Evolutionary conservation across 2,113 vertebrate species (phyloP), one percentile per base, ranked within the genome.

Genomic region (Coptodon bakossiorum): DNA sequence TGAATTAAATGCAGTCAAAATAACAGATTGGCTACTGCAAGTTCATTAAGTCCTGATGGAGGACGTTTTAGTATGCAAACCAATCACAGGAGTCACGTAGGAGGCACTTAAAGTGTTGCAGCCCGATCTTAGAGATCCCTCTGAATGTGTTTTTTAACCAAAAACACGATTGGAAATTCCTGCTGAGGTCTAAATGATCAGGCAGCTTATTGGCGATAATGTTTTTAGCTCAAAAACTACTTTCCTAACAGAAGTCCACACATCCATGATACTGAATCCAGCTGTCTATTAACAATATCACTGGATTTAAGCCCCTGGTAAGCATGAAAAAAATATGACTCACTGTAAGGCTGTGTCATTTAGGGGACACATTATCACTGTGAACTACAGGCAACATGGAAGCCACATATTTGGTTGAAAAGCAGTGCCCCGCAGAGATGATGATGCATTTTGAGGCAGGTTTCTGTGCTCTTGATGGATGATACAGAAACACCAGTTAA

Each of bases 401-500:
- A 87, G 14, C 31, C 9, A 53, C 43, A 61, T 31, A 56, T 83
- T 3, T 82, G 68, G 57, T 48, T 84, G 81, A 82, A 54, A 79
- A 79, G 71, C 61, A 17, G 63, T 10, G 27, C 31, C 19, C 54
- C 13, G 27, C 80, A 63, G 82, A 76, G 53, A 88, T 80, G 80
- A 86, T 82, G 68, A 81, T 86, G 90, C 81, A 81, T 88, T 84
- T 48, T 79, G 54, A 81, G 81, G 79, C 63, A 27, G 7, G 27
- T 2, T 45, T 86, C 73, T 45, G 50, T 63, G 66, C 22, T 52
- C 82, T 31, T 86, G 76, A 87, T 76, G 59, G 88, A 92, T 92
- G 86, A 91, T 73, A 73, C 66, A 87, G 63, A 89, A 86, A 89
- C 50, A 86, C 61, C 53, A 84, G 83, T 85, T 85, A 84, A 87